Evolutionary conservation across 2,797 vertebrate genomes (phyloP), one percentile per base, ranked within the genome.

Genomic region (Cygnus olor): DNA sequence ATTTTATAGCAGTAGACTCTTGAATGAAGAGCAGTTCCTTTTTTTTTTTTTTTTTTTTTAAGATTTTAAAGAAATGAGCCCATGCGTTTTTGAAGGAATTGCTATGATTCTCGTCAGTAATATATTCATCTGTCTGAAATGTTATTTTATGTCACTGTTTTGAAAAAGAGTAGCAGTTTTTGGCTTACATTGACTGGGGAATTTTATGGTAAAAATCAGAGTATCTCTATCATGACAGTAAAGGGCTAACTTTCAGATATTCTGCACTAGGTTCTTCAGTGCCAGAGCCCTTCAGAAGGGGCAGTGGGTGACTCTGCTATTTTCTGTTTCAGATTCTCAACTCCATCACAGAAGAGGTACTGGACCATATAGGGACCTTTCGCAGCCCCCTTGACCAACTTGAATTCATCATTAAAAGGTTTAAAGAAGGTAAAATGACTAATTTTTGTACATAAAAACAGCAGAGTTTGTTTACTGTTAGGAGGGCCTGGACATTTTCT

Each of bases 321-420:
- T 95, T 83, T 82, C 40, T 94, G 57, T 96, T 93, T 60, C 96
- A 99, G 99, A 98, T 99, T 97, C 97, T 99, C 94, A 99, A 98
- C 85, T 98, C 98, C 68, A 96, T 99, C 96, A 99, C 99, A n/a
- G 98, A 98, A 89, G 99, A 99, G 80, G 97, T 99, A 58, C 97
- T 99, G 32, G 97, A 98, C 78, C 97, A 99, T 68, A 80, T 96
- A 79, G 99, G 99, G 38, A 98, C 97, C 53, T 99, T 99, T 96
- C 98, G 98, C 54, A 99, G 98, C 24, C 98, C 98, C 3, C 96
- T 98, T 54, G 99, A 99, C 96, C 99, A 99, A 89, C 98, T 99
- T 93, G 98, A 99, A 93, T 99, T 98, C 96, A 99, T 99, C 92
- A 22, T 97, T 79, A 98, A 98, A 97, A 98, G 92, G 69, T 98